Evolutionary conservation across 2,113 vertebrate species (phyloP).

Genomic region (Pimephales promelas): DNA sequence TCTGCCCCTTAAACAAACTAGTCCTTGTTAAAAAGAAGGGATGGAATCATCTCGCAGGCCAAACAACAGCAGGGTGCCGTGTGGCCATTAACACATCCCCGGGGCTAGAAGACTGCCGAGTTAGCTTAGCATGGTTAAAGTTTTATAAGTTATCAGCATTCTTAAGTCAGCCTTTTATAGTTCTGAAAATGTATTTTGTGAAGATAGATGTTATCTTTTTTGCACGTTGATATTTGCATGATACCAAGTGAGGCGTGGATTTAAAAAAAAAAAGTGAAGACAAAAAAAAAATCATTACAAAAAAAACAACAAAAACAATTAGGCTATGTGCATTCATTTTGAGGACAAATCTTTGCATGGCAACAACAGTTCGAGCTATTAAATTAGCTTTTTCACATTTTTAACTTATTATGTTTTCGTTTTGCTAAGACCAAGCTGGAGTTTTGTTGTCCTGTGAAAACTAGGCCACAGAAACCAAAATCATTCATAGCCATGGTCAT

Average conservation of each 20-base stretch:
- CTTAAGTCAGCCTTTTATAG: constrained; percentile 83
- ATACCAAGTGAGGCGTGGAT: constrained; percentile 79
- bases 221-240: constrained; percentile 85
- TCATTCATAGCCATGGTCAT: constrained; percentile 51
- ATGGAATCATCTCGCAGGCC: constrained; percentile 64
- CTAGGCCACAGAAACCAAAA: constrained; percentile 56
- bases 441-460: constrained; percentile 51
- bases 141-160: constrained; percentile 80
- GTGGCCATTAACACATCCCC: constrained; percentile 70
- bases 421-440: constrained; percentile 54
- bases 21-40: constrained; percentile 55
- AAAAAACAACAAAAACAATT: constrained; percentile 64
- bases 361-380: constrained; percentile 72
- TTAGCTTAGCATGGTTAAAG: constrained; percentile 74
- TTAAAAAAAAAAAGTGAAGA: constrained; percentile 63
- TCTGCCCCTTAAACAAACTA: constrained; percentile 67
- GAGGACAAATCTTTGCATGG: constrained; percentile 78
- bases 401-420: constrained; percentile 57
- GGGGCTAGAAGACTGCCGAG: constrained; percentile 70
- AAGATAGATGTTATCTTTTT: constrained; percentile 84
- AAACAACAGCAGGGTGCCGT: constrained; percentile 66
- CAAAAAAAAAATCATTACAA: constrained; percentile 66
- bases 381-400: constrained; percentile 68
- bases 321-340: constrained; percentile 74
- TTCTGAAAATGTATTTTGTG: constrained; percentile 83